These are phyloP conservation scores for Ametastegia equiseti DNA, from an alignment of 2,888 invertebrate species.

Conservation along the genomic window DNA sequence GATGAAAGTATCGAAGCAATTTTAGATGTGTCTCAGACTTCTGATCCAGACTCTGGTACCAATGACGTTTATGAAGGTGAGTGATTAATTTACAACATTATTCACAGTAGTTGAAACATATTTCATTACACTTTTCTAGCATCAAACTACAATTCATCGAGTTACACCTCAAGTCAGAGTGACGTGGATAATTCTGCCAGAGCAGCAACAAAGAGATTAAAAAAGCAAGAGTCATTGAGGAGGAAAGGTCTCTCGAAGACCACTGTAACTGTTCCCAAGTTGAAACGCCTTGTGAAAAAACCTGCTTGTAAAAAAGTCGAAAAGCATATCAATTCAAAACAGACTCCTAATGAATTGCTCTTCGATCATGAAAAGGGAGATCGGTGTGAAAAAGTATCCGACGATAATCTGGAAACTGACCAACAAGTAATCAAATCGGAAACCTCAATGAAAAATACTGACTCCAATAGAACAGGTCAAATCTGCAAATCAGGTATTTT, in stretches of 20 bases:
- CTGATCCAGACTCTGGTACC: background rate
- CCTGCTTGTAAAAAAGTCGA: background rate
- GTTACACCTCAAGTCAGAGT: background rate
- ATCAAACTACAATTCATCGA: background rate
- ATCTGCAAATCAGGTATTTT: background rate
- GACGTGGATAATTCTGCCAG: background rate
- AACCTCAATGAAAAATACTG: background rate
- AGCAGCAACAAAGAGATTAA: background rate
- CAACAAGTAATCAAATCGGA: background rate
- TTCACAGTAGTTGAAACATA: background rate
- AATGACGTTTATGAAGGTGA: background rate
- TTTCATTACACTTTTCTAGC: background rate
- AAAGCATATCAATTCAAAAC: background rate
- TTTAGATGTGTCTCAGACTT: background rate
- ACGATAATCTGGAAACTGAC: background rate
- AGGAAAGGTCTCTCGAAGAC: background rate
- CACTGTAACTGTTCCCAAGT: background rate
- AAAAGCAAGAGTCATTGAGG: background rate
- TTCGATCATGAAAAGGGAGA: too few species aligned
- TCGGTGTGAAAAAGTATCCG: too few species aligned
- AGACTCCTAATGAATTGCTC: too few species aligned
- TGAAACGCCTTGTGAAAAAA: background rate
- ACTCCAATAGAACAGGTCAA: background rate
- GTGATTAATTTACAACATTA: background rate
- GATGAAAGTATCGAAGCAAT: background rate